A percentile compares a stretch with the other conserved stretches of the same genome.
phyloP scores from a whole-genome alignment of 2,888 invertebrate genomes.

The Lasioglossum morio region DNA sequence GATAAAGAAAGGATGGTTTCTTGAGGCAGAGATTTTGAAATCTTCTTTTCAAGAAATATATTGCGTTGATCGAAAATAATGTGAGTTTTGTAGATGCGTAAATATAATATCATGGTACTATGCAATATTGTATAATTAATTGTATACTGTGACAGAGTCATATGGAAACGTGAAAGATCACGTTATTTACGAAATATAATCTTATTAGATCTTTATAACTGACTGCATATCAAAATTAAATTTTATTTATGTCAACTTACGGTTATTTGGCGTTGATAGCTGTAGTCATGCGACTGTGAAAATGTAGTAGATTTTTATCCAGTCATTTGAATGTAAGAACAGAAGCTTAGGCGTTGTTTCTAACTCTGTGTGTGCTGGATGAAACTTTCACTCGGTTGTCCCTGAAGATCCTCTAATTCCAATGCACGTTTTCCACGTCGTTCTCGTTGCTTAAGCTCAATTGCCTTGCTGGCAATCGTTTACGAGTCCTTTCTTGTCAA shows the following conservation, averaged over 20 bases:
- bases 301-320: not conserved
- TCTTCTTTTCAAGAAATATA: not conserved
- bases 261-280: not conserved
- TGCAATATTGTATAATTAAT: too few relatives aligned
- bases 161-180: too few relatives aligned
- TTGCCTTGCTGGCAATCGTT: conserved; percentile 57
- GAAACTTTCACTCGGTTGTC: conserved; percentile 36
- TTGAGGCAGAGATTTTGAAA: not conserved
- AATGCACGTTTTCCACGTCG: conserved; percentile 39
- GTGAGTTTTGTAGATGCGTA: not conserved
- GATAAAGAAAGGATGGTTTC: not conserved
- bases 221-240: too few relatives aligned
- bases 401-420: conserved; percentile 50
- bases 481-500: conserved; percentile 58
- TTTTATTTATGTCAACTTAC: not conserved
- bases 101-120: not conserved
- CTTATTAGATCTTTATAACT: too few relatives aligned
- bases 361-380: conserved; percentile 10
- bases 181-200: too few relatives aligned
- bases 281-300: not conserved
- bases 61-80: not conserved
- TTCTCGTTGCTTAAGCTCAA: conserved; percentile 54
- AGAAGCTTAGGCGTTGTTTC: not conserved
- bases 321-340: not conserved
- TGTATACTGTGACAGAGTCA: too few relatives aligned